Base-by-base conservation (phyloP, 2,797 vertebrate species). In the Neosalanx taihuensis region DNA sequence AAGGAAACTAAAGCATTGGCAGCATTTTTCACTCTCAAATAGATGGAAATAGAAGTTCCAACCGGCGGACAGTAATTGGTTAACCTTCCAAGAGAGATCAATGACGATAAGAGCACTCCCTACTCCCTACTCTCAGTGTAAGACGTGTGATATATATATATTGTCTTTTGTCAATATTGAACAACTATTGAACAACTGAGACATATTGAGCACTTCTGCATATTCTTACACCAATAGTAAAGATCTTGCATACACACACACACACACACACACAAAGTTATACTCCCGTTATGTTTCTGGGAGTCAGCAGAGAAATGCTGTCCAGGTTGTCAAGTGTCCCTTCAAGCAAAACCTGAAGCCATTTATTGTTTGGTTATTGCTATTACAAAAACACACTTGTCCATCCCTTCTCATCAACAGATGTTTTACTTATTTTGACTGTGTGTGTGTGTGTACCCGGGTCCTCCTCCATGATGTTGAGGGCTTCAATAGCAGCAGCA, bases 381-480 rank as follows among this genome's bases (percentile, higher is more conserved):
- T 41, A 67, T 64, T 26, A 64, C 3, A 68, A 69, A 72, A 71
- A 31, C 9, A 15, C 59, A 33, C 6, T 29, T 12, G 58, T 29
- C 29, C 13, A 60, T 12, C 13, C 10, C 9, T 46, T 46, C 41
- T 46, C 41, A 12, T 46, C 0, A 12, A 46, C 41, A 46, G 41
- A 46, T 46, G 70, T 37, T 7, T 56, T 7, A 9, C 20, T n/a
- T 13, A 6, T n/a, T 18, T 9, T 3, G 18, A 51, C 2, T 56
- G 49, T 20, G 62, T 33, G 46, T 31, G 61, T 31, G 59, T 7
- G 29, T 20, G 62, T 93, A 99, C 97, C 96, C 94, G 96, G 94
- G 83, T 95, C 94, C 80, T 98, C 96, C 87, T 98, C 96, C 96
- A 99, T 97, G 85, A 99, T 98, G 86, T 94, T 94, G 51, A 99